phyloP scores from a whole-genome alignment of 2,797 vertebrate species.

The Euphonia xanthogaster region DNA sequence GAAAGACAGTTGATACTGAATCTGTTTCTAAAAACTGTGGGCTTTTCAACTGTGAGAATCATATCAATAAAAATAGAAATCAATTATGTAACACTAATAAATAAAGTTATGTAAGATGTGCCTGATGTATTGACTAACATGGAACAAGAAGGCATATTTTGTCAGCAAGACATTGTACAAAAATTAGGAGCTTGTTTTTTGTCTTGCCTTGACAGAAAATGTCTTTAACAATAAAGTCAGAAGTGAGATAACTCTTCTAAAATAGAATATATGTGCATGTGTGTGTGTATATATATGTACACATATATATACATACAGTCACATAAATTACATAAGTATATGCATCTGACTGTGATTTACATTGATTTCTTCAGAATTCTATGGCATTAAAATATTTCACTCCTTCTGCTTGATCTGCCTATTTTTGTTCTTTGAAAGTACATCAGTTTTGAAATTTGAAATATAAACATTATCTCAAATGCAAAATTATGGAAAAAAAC shows the following conservation, averaged over 20 bases:
- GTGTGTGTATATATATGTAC: background rate
- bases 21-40: background rate
- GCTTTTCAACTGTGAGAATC: background rate
- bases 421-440: background rate
- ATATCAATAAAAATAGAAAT: conserved; percentile 37
- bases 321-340: background rate
- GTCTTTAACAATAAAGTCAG: background rate
- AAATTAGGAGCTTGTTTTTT: background rate
- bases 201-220: background rate
- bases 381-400: background rate
- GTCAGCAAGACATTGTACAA: background rate
- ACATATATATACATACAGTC: rapidly evolving
- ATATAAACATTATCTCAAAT: background rate
- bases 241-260: background rate
- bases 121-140: background rate
- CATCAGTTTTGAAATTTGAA: background rate
- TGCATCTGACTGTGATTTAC: background rate
- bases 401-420: background rate
- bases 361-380: background rate
- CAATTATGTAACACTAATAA: background rate
- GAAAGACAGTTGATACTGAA: background rate
- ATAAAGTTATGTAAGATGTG: background rate
- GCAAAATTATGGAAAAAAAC: background rate
- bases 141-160: background rate
- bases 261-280: rapidly evolving